These are phyloP conservation scores for Tenrec ecaudatus DNA, from an alignment of 2,113 vertebrate genomes.

Conservation along the genomic window DNA sequence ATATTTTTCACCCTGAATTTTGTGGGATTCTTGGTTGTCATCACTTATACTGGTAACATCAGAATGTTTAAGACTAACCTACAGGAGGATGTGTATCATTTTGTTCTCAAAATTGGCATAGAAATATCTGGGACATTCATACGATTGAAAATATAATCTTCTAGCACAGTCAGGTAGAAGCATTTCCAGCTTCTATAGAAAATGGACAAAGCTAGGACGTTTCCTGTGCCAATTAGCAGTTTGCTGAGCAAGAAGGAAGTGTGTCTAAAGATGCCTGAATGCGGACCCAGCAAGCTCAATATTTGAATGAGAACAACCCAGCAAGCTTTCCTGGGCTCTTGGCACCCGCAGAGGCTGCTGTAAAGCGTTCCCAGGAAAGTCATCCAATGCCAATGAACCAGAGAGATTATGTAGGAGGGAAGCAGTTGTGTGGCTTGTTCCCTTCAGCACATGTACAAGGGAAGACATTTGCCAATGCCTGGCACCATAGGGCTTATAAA, in stretches of 20 bases:
- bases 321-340: conserved; percentile 77
- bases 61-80: conserved; percentile 78
- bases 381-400: conserved; percentile 65
- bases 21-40: conserved; percentile 81
- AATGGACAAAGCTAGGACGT: conserved; percentile 83
- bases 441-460: conserved; percentile 64
- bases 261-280: conserved; percentile 83
- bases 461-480: conserved; percentile 69
- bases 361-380: conserved; percentile 82
- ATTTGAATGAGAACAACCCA: conserved; percentile 81
- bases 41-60: conserved; percentile 73
- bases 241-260: conserved; percentile 82
- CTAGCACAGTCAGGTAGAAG: conserved; percentile 83
- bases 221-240: conserved; percentile 86
- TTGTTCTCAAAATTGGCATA: conserved; percentile 77
- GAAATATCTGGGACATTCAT: conserved; percentile 82
- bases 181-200: conserved; percentile 81
- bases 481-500: conserved; percentile 64
- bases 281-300: conserved; percentile 69
- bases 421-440: conserved; percentile 60
- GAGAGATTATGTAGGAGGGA: conserved; percentile 60
- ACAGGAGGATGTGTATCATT: conserved; percentile 78
- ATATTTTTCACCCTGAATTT: conserved; percentile 68
- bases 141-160: conserved; percentile 78
- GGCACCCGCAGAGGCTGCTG: conserved; percentile 64